phyloP scores from a whole-genome alignment of 2,888 invertebrate genomes.

The Quadroppia sp. region DNA sequence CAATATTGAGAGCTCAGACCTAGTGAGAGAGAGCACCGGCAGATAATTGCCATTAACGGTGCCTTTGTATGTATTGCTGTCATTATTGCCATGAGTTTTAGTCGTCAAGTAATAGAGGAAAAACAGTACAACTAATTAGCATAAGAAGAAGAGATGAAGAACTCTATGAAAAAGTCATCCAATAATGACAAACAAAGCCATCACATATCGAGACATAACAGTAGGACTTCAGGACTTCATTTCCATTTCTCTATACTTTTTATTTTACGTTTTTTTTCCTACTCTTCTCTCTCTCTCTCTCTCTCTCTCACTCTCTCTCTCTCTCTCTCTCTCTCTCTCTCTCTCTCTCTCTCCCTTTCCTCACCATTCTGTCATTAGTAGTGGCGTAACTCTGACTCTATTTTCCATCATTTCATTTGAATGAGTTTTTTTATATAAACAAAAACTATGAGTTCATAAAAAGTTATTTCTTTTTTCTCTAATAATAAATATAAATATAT shows the following conservation, averaged over 20 bases:
- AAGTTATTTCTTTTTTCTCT: not conserved
- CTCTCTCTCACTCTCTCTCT: not conserved
- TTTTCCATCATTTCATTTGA: not conserved
- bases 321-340: too few species aligned
- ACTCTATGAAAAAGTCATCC: conserved; percentile 16
- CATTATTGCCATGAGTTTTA: not conserved
- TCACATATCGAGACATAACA: conserved; percentile 31
- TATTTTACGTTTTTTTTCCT: conserved; percentile 16
- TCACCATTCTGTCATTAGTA: not conserved
- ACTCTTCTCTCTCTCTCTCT: too few species aligned
- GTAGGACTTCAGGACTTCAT: conserved; percentile 4
- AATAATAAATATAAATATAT: too few species aligned
- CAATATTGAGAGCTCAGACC: conserved; percentile 1
- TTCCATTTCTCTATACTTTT: conserved; percentile 34
- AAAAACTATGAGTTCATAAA: not conserved
- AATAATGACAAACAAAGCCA: conserved; percentile 39
- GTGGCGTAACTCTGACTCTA: conserved; percentile 10
- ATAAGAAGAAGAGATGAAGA: conserved; percentile 26
- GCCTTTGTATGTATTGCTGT: conserved; percentile 14
- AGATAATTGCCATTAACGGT: conserved; percentile 7
- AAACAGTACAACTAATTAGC: conserved; percentile 42
- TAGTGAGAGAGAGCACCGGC: not conserved
- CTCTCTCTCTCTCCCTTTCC: too few species aligned
- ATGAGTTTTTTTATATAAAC: not conserved
- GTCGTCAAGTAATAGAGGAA: not conserved